These are phyloP conservation scores for Gymnarchus niloticus DNA, from an alignment of 2,113 vertebrate species.

Conservation along the genomic window DNA sequence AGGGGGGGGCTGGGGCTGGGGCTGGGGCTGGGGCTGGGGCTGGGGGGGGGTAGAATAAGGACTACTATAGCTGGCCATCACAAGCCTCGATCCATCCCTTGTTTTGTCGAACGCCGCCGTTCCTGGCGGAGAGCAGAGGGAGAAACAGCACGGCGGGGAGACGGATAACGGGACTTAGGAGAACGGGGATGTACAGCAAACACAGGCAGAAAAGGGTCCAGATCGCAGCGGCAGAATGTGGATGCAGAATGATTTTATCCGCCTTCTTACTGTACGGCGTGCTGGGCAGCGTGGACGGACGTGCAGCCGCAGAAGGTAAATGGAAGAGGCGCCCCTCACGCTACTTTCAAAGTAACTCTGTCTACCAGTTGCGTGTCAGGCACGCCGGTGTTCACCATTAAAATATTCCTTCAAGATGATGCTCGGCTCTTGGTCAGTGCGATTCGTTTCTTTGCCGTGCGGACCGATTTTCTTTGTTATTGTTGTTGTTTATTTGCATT, in stretches of 20 bases:
- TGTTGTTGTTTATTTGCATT: not conserved
- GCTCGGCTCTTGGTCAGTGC: not conserved
- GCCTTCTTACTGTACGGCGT: conserved; percentile 49
- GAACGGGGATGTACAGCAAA: conserved; percentile 73
- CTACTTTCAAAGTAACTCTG: conserved; percentile 46
- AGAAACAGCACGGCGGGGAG: conserved; percentile 44
- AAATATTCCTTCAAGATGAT: conserved; percentile 10
- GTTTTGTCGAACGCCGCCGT: conserved; percentile 37
- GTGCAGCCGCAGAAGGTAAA: conserved; percentile 51
- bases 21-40: not conserved
- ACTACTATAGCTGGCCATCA: conserved; percentile 17
- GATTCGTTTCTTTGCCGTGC: not conserved
- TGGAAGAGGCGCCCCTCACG: not conserved
- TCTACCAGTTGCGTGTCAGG: conserved; percentile 54
- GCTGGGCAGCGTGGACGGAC: conserved; percentile 41
- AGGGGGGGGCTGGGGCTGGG: not conserved
- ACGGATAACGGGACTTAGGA: conserved; percentile 47
- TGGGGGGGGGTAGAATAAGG: not conserved
- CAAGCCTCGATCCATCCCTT: conserved; percentile 36
- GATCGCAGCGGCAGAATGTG: conserved; percentile 42
- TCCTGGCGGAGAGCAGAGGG: conserved; percentile 36
- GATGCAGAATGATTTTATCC: conserved; percentile 36
- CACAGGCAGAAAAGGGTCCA: conserved; percentile 67
- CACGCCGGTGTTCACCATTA: not conserved
- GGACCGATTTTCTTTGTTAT: not conserved